Base-by-base conservation (phyloP, 2,797 vertebrate genomes). In the Sylvia borin region DNA sequence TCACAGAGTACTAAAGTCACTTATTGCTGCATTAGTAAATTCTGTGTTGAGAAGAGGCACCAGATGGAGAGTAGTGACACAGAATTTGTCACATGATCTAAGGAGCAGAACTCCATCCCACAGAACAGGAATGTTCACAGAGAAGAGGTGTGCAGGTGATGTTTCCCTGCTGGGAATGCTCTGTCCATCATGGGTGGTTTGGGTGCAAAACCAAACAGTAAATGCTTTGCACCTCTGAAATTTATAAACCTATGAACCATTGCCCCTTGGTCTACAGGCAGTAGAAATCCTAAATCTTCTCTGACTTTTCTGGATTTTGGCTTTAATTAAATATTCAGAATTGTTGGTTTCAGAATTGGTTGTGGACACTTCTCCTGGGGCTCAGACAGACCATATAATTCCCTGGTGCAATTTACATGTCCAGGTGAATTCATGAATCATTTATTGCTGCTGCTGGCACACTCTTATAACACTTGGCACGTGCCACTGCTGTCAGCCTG, bases 401-500 rank as follows among this genome's bases (percentile, higher is more conserved):
- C 2, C 2, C 54, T 45, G 47, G 12, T n/a, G 26, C 40, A 20
- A 15, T 91, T 74, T 48, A 54, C 36, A 66, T 22, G 24, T 53
- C 76, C 50, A 72, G 76, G 51, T 86, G 85, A 81, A 86, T 84
- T 84, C 73, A 86, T 68, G 66, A 68, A 54, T 62, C 45, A 31
- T 85, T 89, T 48, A 68, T 51, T 92, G 93, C 79, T 79, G 72
- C 66, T 9, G 2, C 70, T 65, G 83, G 19, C 85, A 47, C 45
- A 10, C 27, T 85, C 24, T 71, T 83, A 10, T 10, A 47, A 3
- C 20, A n/a, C 18, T 13, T 94, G 93, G 67, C 47, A 26, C 8
- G 11, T 95, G 82, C 71, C 76, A 40, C 48, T 38, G 62, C 68
- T 91, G 78, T 78, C 83, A 93, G 58, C 66, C 62, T 75, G n/a